Percentiles rank a stretch among this genome's conserved stretches.
These are phyloP conservation scores for Hipparchia semele DNA, from an alignment of 2,888 invertebrate genomes.

Conservation along the genomic window DNA sequence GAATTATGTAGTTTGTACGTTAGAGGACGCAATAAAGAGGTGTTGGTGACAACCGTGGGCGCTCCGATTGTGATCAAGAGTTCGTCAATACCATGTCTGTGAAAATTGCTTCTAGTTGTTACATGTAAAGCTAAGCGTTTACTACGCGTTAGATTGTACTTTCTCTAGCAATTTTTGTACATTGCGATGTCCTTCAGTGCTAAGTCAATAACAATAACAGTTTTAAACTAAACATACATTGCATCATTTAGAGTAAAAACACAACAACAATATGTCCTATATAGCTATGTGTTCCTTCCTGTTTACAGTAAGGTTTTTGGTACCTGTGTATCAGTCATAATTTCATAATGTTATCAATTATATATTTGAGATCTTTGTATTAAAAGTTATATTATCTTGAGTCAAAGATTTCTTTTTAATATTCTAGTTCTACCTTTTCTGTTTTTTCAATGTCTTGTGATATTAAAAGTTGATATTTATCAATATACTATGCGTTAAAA, in stretches of 20 bases:
- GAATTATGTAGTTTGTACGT: conserved; percentile 75
- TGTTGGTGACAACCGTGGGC: conserved; percentile 54
- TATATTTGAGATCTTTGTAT: background rate
- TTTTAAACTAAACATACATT: conserved; percentile 32
- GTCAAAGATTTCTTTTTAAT: too few species aligned
- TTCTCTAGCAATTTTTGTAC: conserved; percentile 55
- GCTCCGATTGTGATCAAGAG: conserved; percentile 40
- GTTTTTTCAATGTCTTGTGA: too few species aligned
- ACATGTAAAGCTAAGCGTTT: conserved; percentile 38
- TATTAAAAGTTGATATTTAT: background rate
- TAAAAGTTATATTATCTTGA: background rate
- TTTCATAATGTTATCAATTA: conserved; percentile 21
- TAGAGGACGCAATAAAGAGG: conserved; percentile 73
- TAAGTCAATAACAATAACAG: conserved; percentile 39
- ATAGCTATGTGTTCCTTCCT: conserved; percentile 4
- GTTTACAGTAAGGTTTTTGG: conserved; percentile 10
- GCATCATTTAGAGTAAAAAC: conserved; percentile 36
- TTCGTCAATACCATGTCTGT: conserved; percentile 21
- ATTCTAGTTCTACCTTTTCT: too few species aligned
- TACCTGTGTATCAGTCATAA: conserved; percentile 9
- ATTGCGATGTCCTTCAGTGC: conserved; percentile 57
- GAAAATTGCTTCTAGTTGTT: conserved; percentile 3
- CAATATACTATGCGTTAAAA: background rate
- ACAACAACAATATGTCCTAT: background rate
- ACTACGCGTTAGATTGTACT: conserved; percentile 49